Evolutionary conservation across 2,113 vertebrate species (phyloP), one percentile per base, ranked within the genome.

Genomic region (Globicephala melas): DNA sequence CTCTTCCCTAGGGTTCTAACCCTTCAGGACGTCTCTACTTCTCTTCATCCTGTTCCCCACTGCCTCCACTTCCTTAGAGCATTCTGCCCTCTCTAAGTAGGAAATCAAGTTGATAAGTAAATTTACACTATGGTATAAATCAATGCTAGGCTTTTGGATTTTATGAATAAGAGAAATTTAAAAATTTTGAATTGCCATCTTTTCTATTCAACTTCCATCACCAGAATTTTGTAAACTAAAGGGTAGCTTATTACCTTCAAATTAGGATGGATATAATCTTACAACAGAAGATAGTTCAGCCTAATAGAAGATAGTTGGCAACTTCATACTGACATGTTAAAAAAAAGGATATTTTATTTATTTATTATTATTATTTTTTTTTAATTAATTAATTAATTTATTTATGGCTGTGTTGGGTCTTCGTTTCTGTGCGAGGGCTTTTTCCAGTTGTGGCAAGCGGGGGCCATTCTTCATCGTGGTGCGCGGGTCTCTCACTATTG

Each of bases 141-240:
- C 18, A 71, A 3, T 36, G 8, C 12, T 25, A 62, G 33, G 47
- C 11, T 83, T 97, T 80, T 62, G 44, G 71, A 79, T 77, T 94
- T 96, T 87, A n/a, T 65, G 36, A 87, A 80, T 74, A 47, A 90
- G 4, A 3, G 77, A 71, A 89, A 94, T 33, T 18, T 15, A 62
- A 68, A 77, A 97, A 68, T 62, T 8, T 79, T 80, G 14, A n/a
- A 87, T 79, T 79, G 38, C 33, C 28, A 68, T 89, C 31, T 87
- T 82, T 96, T 79, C 47, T 80, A 36, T 60, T 83, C 63, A 67
- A 38, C 14, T 58, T 88, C 44, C 89, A 67, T n/a, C 13, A 58
- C 9, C 6, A 31, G 53, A 68, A 76, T 81, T 93, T 76, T 84
- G 50, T 95, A 79, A 97, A 77, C 76, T 85, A 77, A 86, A 93